Base-by-base conservation (phyloP, 2,797 vertebrate genomes). In the Poecilia gillii region DNA sequence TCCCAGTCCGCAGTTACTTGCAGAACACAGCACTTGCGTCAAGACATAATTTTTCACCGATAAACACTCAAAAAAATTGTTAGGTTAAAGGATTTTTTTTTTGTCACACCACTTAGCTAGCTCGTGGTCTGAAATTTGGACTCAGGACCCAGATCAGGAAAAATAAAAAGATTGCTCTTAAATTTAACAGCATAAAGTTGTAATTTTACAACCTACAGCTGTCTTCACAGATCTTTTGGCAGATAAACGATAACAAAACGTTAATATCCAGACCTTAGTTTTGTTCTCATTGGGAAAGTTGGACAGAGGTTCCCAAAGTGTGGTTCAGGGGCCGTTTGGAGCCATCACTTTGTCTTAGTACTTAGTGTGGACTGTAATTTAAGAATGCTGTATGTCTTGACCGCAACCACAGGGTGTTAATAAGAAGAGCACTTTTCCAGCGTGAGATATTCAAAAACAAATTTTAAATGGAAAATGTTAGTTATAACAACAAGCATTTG, bases 1-100 rank as follows among this genome's bases (percentile, higher is more conserved):
- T 31, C 78, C 85, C 86, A 80, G 79, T 85, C 87, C 87, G 49
- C 83, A 85, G 18, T 47, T 18, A 33, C 14, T 33, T 31, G 31
- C 13, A 28, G 28, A 62, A 62, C 59, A 62, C 74, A 45, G 77
- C 82, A 80, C 14, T 74, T 84, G 64, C 45, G 36, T 89, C 81
- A 86, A 23, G 3, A 62, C 76, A 84, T 77, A 78, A 5, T 55
- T 57, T 83, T 23, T 31, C 18, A 62, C n/a, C 1, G 28, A 51
- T 49, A 45, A 59, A 79, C 62, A 57, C 20, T 14, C n/a, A 9
- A 23, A n/a, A n/a, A 7, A 18, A 72, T 1, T 16, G 28, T 72
- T 46, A 43, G 39, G 12, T n/a, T 49, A 20, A 20, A 49, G 18
- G 16, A 49, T 23, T 8, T 5, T 45, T 7, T 23, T 51, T 51